A percentile compares a stretch with the other conserved stretches of the same genome.
These are phyloP conservation scores for Brachyalestes nurse DNA, from an alignment of 2,797 vertebrate genomes.

Conservation along the genomic window DNA sequence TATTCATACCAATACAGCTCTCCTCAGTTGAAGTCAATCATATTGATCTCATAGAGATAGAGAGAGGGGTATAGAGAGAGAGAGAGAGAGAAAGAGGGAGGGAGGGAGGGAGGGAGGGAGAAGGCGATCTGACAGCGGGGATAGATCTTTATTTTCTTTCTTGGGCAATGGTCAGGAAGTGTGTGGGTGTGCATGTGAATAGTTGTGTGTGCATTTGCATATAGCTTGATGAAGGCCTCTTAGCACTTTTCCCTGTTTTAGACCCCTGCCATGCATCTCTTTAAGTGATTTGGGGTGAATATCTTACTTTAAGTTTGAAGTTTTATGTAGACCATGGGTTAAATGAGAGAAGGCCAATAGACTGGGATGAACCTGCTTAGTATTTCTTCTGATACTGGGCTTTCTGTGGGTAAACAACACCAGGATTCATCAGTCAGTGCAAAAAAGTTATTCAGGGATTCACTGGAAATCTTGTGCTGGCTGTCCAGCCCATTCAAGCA, in stretches of 20 bases:
- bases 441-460: neutral
- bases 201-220: neutral
- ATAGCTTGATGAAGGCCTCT: conserved; percentile 63
- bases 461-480: conserved; percentile 16
- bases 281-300: conserved; percentile 77
- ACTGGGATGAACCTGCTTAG: neutral
- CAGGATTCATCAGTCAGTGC: neutral
- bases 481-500: conserved; percentile 13
- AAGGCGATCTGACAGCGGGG: neutral
- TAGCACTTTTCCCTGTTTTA: conserved; percentile 62
- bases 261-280: conserved; percentile 70
- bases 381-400: neutral
- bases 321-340: conserved; percentile 12
- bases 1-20: neutral
- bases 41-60: too few relatives aligned
- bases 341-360: neutral
- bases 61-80: too few relatives aligned
- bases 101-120: too few relatives aligned
- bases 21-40: too few relatives aligned
- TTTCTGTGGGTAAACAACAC: neutral
- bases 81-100: too few relatives aligned
- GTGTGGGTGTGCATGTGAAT: neutral
- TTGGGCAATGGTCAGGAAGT: neutral
- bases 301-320: conserved; percentile 75
- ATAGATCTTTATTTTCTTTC: neutral